Evolutionary conservation across 2,888 invertebrate species (phyloP), one percentile per base, ranked within the genome.

Genomic region (Apamea sordens): DNA sequence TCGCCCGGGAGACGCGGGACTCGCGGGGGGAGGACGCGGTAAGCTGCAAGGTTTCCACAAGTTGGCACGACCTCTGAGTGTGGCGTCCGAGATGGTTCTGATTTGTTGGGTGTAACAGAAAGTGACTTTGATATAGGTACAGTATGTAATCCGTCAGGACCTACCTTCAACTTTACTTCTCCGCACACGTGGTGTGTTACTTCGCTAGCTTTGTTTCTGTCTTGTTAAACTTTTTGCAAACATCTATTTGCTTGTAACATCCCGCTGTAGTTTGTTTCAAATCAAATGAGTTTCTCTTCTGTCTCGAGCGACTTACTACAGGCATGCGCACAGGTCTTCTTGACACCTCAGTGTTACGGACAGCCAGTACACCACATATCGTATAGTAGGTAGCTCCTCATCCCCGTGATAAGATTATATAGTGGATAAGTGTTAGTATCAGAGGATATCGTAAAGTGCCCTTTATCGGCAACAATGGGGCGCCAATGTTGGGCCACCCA

Each of bases 371-470:
- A n/a, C 18, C 10, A 24, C 47, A 47, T 28, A 21, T 44, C 18
- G 41, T 18, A 24, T 24, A 50, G 21, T 15, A 15, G 6, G 6
- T 28, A 65, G 13, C 15, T 56, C 8, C 24, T 53, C 11, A 53
- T 13, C 28, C 3, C n/a, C 61, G 13, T 18, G 15, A 4, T 36
- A 32, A 67, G 41, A 72, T 69, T 36, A 59, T 65, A 6, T 53
- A 32, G 72, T 50, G 18, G 32, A 44, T 44, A 41, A 53, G 59
- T 64, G 50, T 61, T 79, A 50, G 28, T 79, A 72, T 75, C 47
- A 64, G 28, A 28, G 41, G 73, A 64, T 72, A 77, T 77, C 59
- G 85, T 75, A 74, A 82, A 83, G 83, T 56, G 47, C 32, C 13
- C 28, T 61, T 2, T 71, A 21, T 41, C 50, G 69, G 53, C 56